phyloP scores from a whole-genome alignment of 2,113 vertebrate genomes.

The Mungos mungo region DNA sequence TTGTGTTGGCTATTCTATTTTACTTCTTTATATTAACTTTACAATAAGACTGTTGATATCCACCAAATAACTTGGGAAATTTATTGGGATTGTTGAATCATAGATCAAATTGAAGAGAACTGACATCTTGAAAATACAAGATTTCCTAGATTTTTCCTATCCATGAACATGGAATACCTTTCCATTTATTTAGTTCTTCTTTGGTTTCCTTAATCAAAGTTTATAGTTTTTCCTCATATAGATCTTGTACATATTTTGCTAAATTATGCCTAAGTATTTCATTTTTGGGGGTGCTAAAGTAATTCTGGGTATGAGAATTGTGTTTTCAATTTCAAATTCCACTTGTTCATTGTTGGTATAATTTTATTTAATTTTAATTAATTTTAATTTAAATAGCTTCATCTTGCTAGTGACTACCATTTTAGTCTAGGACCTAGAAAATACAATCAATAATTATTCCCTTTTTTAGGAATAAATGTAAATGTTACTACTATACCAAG shows the following conservation, averaged over 20 bases:
- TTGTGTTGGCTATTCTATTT: background rate
- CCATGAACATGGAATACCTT: background rate
- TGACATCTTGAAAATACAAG: background rate
- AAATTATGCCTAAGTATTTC: background rate
- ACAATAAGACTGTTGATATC: background rate
- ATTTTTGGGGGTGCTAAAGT: background rate
- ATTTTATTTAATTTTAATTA: conserved; percentile 5
- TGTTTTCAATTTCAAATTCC: background rate
- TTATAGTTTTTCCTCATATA: background rate
- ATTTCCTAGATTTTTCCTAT: background rate
- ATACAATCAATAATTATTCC: background rate
- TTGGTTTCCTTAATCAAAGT: background rate
- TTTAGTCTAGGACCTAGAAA: background rate
- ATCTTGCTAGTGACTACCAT: background rate
- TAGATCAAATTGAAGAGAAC: background rate
- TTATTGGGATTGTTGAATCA: background rate
- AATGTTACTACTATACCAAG: background rate
- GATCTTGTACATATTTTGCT: background rate
- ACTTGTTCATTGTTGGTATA: background rate
- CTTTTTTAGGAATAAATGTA: background rate
- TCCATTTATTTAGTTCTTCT: background rate
- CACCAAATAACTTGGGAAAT: background rate
- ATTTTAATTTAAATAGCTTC: background rate
- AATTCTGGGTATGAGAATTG: background rate
- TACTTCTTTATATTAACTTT: background rate